Evolutionary conservation across 1,140 invertebrate genomes (phyloP), one percentile per base, ranked within the genome.

Genomic region (Manduca sexta): DNA sequence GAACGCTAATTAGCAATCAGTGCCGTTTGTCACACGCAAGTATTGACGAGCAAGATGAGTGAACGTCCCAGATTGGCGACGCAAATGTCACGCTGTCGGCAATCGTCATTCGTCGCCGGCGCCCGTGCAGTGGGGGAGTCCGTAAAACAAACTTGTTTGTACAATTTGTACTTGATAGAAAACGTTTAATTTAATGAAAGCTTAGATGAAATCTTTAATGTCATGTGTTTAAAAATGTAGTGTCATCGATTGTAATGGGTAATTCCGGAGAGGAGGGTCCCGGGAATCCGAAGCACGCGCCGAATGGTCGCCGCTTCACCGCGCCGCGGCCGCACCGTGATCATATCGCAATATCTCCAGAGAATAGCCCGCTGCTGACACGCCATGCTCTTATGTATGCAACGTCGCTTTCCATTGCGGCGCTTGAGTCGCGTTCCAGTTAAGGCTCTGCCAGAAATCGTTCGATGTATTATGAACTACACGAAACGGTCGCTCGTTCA

Each of bases 211-310:
- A 59, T 66, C 59, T 67, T 62, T 73, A 45, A 35, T 57, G 70
- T 76, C 64, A 61, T 69, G 43, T 18, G 16, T 54, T 40, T 49
- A 78, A 82, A 81, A 82, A 54, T 62, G 74, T 73, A 73, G 53
- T 67, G 79, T 85, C 82, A 85, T 85, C 69, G 70, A 57, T 69
- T 51, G 77, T 85, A 85, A 85, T 85, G 76, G 78, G 67, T 77
- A 73, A 84, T 72, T 68, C 64, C 61, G 64, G 63, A 63, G 61
- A 53, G 64, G 54, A 61, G 62, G 61, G 54, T 31, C 47, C 55
- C 21, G 21, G 69, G 78, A 65, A 84, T 79, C 65, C 66, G 56
- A 80, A 83, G 82, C 82, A 83, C 79, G 79, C 79, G 79, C 72
- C 75, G 66, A 53, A 43, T 49, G 47, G 64, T 59, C 71, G 74